Evolutionary conservation across 2,113 vertebrate species (phyloP), one percentile per base, ranked within the genome.

Genomic region (Pionites leucogaster): DNA sequence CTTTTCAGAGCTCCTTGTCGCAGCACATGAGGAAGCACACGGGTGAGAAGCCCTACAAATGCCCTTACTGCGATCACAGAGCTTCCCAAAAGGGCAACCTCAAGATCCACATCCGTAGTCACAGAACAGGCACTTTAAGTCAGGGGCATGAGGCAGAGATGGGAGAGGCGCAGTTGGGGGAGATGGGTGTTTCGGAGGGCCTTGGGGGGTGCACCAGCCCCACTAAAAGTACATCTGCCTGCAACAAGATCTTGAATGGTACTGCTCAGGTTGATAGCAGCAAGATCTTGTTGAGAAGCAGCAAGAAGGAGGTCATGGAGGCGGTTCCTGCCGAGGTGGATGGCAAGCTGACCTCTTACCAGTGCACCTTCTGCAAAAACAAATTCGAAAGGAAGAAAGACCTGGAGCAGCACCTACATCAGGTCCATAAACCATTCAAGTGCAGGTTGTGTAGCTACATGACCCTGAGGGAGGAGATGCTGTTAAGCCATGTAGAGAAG

Each of bases 1-100:
- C 99, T 33, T 99, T 99, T 95, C 99, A 99, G 95, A 99, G 99
- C 97, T 99, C 99, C 3, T 96, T 99, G 85, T 99, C 99, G 0
- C 99, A 99, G 98, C 99, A 99, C 89, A 99, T 99, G 99, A 98
- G 99, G 80, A 99, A 99, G 64, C 99, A 99, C 97, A 99, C 99
- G 0, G 99, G 99, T 3, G 99, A 98, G 59, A 99, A 99, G 68
- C 99, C 99, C n/a, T 99, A 99, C 97, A 99, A 99, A 97, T 99
- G 99, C 80, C 99, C 99, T 86, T 99, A 99, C 97, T 99, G 99
- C 6, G 98, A 99, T 94, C 99, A 99, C 97, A 98, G 99, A 93
- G 99, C 99, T 31, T 99, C 99, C 60, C 99, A 99, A 96, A 99
- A 99, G 96, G 99, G 99, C 88, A 99, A 99, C 96, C 98, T 99